A percentile compares a stretch with the other conserved stretches of the same genome.
phyloP scores from a whole-genome alignment of 2,113 vertebrate genomes.

The Cavia porcellus region DNA sequence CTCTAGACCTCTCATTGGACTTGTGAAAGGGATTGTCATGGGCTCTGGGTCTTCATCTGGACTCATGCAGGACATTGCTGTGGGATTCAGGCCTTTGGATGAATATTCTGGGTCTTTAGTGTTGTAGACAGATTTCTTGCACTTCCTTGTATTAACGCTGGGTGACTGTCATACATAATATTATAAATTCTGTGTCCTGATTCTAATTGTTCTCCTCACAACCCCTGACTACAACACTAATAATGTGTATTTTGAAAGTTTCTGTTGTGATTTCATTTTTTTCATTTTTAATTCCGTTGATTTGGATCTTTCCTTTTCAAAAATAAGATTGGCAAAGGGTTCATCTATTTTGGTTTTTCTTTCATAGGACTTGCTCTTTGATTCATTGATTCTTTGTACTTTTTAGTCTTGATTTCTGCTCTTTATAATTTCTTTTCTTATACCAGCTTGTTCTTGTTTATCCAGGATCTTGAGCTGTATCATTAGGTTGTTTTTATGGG shows the following conservation, averaged over 20 bases:
- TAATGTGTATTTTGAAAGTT: neutral
- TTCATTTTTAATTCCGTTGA: neutral
- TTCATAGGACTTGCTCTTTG: neutral
- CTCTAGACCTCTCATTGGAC: no score
- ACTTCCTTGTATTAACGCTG: no score
- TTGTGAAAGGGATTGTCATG: no score
- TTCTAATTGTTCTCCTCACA: no score
- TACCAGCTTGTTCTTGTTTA: neutral
- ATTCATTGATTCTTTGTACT: neutral
- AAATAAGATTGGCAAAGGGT: neutral
- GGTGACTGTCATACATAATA: no score
- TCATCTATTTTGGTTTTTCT: neutral
- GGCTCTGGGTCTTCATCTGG: no score
- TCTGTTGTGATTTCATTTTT: neutral
- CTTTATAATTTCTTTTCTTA: neutral
- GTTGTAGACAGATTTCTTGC: no score
- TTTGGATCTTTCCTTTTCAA: neutral
- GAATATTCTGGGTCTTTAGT: no score
- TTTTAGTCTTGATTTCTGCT: neutral
- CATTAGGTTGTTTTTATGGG: neutral
- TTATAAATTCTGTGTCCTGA: no score
- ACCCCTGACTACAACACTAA: neutral
- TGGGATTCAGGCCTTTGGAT: no score
- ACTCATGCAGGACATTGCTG: no score
- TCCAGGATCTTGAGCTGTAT: neutral